Percentiles rank a stretch among this genome's conserved stretches.
phyloP scores from a whole-genome alignment of 1,140 invertebrate species.

The Parapsyche elsis region DNA sequence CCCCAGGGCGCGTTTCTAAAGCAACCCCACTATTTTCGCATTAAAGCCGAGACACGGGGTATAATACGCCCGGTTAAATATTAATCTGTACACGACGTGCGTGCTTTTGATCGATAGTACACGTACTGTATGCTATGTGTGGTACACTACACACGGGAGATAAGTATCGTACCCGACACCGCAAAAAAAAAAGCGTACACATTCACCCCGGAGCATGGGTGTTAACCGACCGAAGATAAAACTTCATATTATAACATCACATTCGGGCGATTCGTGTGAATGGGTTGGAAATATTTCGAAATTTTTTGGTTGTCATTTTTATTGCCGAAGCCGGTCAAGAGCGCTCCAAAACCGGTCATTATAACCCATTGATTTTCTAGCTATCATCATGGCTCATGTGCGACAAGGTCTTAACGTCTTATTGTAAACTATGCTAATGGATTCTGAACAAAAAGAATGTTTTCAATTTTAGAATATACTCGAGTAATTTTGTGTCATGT shows the following conservation, averaged over 20 bases:
- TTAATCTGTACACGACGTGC: constrained; percentile 37
- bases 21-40: constrained; percentile 49
- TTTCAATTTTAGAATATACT: background rate
- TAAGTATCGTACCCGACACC: constrained; percentile 26
- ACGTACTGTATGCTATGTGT: background rate
- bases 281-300: background rate
- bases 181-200: background rate
- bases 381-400: constrained; percentile 1
- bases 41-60: constrained; percentile 38
- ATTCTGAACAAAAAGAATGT: background rate
- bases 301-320: background rate
- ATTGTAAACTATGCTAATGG: constrained; percentile 4
- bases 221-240: background rate
- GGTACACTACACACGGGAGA: background rate
- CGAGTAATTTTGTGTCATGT: background rate
- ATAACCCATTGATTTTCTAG: background rate
- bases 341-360: constrained; percentile 6
- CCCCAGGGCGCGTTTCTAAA: constrained; percentile 17
- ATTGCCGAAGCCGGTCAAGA: constrained; percentile 21
- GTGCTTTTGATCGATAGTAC: constrained; percentile 43
- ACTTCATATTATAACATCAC: background rate
- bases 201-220: background rate
- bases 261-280: background rate
- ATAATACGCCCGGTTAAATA: constrained; percentile 47
- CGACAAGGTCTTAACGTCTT: background rate